Evolutionary conservation across 2,113 vertebrate species (phyloP).

Genomic region (Sitta europaea): DNA sequence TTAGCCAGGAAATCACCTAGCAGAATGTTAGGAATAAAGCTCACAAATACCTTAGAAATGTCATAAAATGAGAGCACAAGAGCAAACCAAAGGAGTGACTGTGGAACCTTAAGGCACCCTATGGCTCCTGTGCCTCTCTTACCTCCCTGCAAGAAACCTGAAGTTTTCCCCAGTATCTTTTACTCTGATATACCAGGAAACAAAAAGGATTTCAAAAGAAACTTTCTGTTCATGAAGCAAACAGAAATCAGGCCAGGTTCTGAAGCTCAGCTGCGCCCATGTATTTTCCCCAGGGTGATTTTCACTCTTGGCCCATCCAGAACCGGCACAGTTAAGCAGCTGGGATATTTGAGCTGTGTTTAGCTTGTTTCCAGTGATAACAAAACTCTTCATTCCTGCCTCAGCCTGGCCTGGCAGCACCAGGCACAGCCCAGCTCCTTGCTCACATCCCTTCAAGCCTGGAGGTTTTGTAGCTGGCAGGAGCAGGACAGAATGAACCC

Average conservation of each 20-base stretch:
- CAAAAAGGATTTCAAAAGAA: not conserved
- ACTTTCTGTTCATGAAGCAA: not conserved
- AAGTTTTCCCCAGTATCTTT: not conserved
- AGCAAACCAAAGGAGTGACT: not conserved
- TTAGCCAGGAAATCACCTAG: not conserved
- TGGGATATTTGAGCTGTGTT: not conserved
- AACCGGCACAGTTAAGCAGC: not conserved
- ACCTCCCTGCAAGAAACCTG: not conserved
- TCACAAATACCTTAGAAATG: not conserved
- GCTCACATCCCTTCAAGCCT: not conserved
- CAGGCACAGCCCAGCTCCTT: not conserved
- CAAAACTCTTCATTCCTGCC: not conserved
- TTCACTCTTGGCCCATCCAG: not conserved
- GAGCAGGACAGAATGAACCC: not conserved
- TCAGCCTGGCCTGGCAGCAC: not conserved
- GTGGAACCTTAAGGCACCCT: not conserved
- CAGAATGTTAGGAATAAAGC: not conserved
- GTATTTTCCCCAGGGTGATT: not conserved
- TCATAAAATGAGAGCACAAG: not conserved
- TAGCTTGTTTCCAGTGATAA: not conserved
- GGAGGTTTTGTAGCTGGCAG: not conserved
- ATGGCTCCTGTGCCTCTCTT: not conserved
- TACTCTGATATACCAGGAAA: not conserved
- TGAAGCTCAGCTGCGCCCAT: not conserved
- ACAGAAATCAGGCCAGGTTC: not conserved